Conservation (phyloP, 1,140 invertebrate species). For the Lucilia cuprina region DNA sequence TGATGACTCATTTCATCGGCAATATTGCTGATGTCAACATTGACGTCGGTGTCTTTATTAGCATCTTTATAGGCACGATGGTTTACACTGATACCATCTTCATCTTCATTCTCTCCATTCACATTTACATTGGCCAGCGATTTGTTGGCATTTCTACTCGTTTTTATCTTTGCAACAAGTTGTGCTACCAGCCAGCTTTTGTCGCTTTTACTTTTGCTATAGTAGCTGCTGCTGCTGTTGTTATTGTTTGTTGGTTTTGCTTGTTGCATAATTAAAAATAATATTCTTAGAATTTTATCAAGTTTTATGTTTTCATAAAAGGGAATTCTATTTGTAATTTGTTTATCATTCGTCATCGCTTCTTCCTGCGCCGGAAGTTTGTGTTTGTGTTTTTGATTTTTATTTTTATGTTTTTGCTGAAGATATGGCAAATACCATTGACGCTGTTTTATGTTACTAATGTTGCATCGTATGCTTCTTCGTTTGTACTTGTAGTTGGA, state of each 20-base stretch:
- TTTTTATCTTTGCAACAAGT: slow-evolving; percentile 1
- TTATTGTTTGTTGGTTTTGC: slow-evolving; percentile 13
- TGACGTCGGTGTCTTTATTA: slow-evolving; percentile 23
- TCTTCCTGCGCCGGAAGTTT: neutral
- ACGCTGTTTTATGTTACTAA: neutral
- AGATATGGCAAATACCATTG: neutral
- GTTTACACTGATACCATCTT: slow-evolving; percentile 16
- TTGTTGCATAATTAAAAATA: slow-evolving; percentile 16
- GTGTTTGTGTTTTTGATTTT: neutral
- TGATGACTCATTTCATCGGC: slow-evolving; percentile 38
- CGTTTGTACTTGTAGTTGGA: slow-evolving; percentile 62
- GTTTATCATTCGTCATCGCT: neutral
- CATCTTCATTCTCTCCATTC: neutral
- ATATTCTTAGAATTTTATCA: slow-evolving; percentile 24
- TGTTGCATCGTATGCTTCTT: slow-evolving; percentile 41
- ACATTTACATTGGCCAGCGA: neutral
- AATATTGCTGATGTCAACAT: neutral
- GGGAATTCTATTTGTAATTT: slow-evolving; percentile 14
- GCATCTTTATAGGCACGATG: slow-evolving; percentile 25
- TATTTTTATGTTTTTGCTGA: neutral
- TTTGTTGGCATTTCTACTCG: slow-evolving; percentile 9
- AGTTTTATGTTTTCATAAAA: neutral
- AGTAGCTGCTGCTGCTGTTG: neutral
- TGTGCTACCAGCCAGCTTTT: neutral
- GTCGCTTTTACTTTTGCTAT: neutral